Evolutionary conservation across 2,888 invertebrate species (phyloP), one percentile per base, ranked within the genome.

Genomic region (Penaeus monodon): DNA sequence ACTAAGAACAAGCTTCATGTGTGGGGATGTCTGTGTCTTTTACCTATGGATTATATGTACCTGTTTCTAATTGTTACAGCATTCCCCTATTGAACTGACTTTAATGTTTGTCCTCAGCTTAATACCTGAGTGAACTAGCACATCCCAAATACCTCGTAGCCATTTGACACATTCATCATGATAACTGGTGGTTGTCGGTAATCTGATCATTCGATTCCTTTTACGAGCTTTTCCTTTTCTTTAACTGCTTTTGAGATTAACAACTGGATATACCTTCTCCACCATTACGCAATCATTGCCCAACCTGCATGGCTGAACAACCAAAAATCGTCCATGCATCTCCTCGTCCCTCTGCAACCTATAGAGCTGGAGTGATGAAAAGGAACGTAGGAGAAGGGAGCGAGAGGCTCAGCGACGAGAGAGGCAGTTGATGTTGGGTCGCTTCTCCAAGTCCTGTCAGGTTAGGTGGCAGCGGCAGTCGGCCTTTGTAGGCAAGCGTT

Each of bases 371-470:
- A 89, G 82, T 84, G 89, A 89, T 65, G 89, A 89, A 79, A 89
- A 89, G 81, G 88, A 89, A 70, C 84, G 89, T 22, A 88, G 85
- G 70, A 66, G 86, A 64, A 68, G 87, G 80, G 89, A 89, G 81
- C 81, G 89, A 10, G 89, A 89, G 68, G 84, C 86, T 29, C 86
- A 80, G 76, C 88, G 89, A 20, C 65, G 82, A 57, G 89, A 89
- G 82, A 86, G 89, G 65, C 88, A 85, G 73, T 79, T 89, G 80
- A 49, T 84, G 86, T 85, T 89, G 57, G 89, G 89, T 20, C 86
- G 88, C 24, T 88, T 89, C 82, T 89, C 89, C 81, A 86, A 88
- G 88, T 89, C 89, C 57, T 88, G 86, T 78, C 89, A 89, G 89
- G 89, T 89, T 79, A 84, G 86, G 86, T 79, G 64, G 44, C 49